Conservation (phyloP, 2,113 vertebrate genomes). For the Chamaea fasciata region DNA sequence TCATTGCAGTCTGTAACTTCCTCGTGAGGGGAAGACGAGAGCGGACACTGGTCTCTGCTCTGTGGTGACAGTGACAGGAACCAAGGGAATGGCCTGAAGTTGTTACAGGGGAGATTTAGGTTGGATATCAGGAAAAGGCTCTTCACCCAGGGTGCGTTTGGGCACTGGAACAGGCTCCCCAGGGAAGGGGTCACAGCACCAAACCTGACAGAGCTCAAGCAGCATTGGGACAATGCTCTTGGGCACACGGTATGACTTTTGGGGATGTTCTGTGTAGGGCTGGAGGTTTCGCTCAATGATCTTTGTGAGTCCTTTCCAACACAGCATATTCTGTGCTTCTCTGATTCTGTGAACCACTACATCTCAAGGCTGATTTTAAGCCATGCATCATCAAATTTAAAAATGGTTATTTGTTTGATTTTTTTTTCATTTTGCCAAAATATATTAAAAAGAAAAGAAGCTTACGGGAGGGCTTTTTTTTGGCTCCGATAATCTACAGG, state of each 20-base stretch:
- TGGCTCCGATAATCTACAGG: accelerated
- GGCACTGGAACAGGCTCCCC: not conserved
- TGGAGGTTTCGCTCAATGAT: not conserved
- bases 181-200: not conserved
- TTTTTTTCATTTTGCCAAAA: not conserved
- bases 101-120: not conserved
- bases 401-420: not conserved
- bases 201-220: not conserved
- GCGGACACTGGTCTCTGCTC: too few relatives aligned
- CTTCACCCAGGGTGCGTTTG: accelerated
- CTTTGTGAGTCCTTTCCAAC: not conserved
- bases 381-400: not conserved
- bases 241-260: accelerated
- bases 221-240: accelerated
- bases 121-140: not conserved
- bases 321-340: not conserved
- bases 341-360: not conserved
- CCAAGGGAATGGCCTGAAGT: not conserved
- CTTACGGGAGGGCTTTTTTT: not conserved
- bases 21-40: too few relatives aligned
- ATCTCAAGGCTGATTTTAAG: not conserved
- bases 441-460: not conserved
- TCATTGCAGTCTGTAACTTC: too few relatives aligned
- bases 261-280: not conserved
- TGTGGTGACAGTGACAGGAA: not conserved